Evolutionary conservation across 2,113 vertebrate genomes (phyloP).

Genomic region (Crotophaga sulcirostris): DNA sequence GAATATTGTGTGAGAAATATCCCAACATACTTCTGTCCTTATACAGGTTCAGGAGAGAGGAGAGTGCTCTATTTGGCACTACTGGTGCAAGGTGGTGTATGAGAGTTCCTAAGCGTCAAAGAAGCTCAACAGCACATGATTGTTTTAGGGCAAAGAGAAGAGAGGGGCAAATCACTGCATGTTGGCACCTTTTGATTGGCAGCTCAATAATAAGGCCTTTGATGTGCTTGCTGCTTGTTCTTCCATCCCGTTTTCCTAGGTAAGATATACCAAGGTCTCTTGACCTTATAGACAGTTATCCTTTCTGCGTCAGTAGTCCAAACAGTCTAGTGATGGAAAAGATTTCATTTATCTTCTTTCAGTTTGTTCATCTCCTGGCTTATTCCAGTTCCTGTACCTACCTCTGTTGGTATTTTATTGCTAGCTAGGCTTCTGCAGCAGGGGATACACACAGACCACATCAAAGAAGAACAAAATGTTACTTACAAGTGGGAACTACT

Average conservation of each 20-base stretch:
- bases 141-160: background rate
- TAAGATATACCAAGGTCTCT: background rate
- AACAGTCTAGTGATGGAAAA: background rate
- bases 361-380: background rate
- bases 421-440: background rate
- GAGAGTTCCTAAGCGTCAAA: background rate
- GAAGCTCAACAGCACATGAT: background rate
- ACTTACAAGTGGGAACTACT: constrained; percentile 16
- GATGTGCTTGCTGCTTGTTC: background rate
- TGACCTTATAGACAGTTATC: background rate
- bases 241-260: background rate
- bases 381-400: background rate
- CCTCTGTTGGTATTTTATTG: constrained; percentile 2
- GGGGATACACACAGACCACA: background rate
- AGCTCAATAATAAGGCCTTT: background rate
- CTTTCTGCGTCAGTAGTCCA: background rate
- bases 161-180: background rate
- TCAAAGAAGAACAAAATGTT: constrained; percentile 21
- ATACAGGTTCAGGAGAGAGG: background rate
- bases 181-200: background rate
- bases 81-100: accelerated
- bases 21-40: background rate
- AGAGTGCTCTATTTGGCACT: background rate
- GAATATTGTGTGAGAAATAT: background rate
- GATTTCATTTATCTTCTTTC: constrained; percentile 44